Base-by-base conservation (phyloP, 2,888 invertebrate species). In the Stenodema calcarata region DNA sequence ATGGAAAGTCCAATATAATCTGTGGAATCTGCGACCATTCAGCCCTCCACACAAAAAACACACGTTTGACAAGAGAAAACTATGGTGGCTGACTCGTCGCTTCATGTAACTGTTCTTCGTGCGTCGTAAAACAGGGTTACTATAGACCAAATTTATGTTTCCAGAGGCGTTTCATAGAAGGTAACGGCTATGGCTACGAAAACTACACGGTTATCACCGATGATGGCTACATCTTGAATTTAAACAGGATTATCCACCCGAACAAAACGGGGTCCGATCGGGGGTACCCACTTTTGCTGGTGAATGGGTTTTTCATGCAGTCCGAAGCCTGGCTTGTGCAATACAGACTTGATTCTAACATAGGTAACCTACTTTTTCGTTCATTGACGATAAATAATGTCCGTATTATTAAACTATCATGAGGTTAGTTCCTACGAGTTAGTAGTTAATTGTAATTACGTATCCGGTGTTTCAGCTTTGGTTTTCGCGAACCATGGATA, bases 301-400 rank as follows among this genome's bases (percentile, higher is more conserved):
- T 81, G n/a, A 81, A 81, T n/a, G 81, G 81, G 1, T 81, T 62
- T 35, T 30, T 62, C 18, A 62, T 81, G 62, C 81, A 81, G 18
- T 81, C 81, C 4, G 81, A 81, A 62, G 81, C 81, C n/a, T 81
- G 82, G 82, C 69, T 82, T 16, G 42, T 82, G 27, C 82, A 81
- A 81, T n/a, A 80, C 7, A 54, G 28, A 23, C 30, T 28, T 1
- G 80, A 80, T 54, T 54, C 80, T 14, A 80, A 80, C 27, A 54
- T 80, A 14, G 80, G 80, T 80, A 62, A 62, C 9, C 11, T 42
- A 9, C 44, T 44, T 42, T 42, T 11, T 11, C 11, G 42, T 42
- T 42, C 42, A 42, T 9, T 6, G 42, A 42, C 42, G 6, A 6
- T 44, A 9, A 44, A 9, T 16, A 1, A 12, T 44, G 1, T 14